Conservation (phyloP, 2,888 invertebrate genomes). For the Volucella zonaria region DNA sequence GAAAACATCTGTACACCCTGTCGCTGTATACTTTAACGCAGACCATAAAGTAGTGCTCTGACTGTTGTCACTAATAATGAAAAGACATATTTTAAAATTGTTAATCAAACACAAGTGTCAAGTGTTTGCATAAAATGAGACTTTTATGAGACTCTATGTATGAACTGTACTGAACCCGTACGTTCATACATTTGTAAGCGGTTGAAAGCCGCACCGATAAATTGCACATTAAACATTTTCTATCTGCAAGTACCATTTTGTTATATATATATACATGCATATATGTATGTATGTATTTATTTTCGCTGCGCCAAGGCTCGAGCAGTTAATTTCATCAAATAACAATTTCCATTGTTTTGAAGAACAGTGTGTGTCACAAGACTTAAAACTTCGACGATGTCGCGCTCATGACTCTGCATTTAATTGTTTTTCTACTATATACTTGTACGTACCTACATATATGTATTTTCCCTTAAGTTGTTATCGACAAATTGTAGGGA, state of each 20-base stretch:
- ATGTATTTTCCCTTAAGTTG: constrained; percentile 52
- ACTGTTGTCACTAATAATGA: constrained; percentile 24
- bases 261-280: not conserved
- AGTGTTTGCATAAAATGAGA: constrained; percentile 41
- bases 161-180: not conserved
- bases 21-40: constrained; percentile 11
- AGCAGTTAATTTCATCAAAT: constrained; percentile 56
- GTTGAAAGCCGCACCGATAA: constrained; percentile 22
- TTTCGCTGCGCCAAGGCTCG: not conserved
- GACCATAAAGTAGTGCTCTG: not conserved
- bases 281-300: too few relatives aligned
- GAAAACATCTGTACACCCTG: constrained; percentile 29
- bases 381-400: constrained; percentile 51
- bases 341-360: constrained; percentile 65
- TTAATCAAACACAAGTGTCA: constrained; percentile 64
- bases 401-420: constrained; percentile 66
- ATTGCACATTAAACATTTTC: constrained; percentile 15
- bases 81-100: constrained; percentile 15
- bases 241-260: not conserved
- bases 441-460: not conserved
- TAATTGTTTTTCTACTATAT: constrained; percentile 49
- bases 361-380: constrained; percentile 58
- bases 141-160: not conserved
- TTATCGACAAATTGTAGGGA: constrained; percentile 62
- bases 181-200: not conserved